Evolutionary conservation across 2,888 invertebrate genomes (phyloP).

Genomic region (Pycnomerus fuliginosus): DNA sequence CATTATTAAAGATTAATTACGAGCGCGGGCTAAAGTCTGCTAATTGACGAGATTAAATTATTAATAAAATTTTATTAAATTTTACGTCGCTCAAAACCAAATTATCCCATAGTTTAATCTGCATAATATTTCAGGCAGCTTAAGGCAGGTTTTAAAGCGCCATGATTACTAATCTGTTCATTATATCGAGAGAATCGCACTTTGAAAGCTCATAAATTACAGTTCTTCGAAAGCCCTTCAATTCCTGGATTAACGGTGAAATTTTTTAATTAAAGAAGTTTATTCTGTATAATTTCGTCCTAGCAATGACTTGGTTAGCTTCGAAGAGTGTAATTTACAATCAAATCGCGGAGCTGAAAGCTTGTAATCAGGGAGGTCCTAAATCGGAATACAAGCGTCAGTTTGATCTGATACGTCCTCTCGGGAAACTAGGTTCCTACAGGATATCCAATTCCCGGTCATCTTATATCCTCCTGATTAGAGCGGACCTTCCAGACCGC

Average conservation of each 20-base stretch:
- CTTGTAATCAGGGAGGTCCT: slow-evolving; percentile 20
- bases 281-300: slow-evolving; percentile 1
- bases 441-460: slow-evolving; percentile 25
- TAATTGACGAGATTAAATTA: too few relatives aligned
- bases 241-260: neutral
- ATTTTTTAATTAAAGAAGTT: neutral
- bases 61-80: slow-evolving; percentile 1
- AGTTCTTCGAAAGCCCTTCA: neutral
- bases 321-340: slow-evolving; percentile 15
- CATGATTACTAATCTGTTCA: neutral
- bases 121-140: slow-evolving; percentile 1
- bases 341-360: slow-evolving; percentile 3
- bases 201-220: neutral
- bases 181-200: neutral
- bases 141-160: neutral
- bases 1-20: neutral
- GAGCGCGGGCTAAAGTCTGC: neutral
- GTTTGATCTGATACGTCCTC: slow-evolving; percentile 24
- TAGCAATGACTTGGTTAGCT: too few relatives aligned
- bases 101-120: slow-evolving; percentile 2
- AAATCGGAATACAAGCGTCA: slow-evolving; percentile 23
- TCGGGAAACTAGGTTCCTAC: slow-evolving; percentile 22
- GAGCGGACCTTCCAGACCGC: slow-evolving; percentile 10
- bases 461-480: slow-evolving; percentile 23
- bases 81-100: neutral